Conservation (phyloP, 2,888 invertebrate genomes). For the Pterostichus madidus region DNA sequence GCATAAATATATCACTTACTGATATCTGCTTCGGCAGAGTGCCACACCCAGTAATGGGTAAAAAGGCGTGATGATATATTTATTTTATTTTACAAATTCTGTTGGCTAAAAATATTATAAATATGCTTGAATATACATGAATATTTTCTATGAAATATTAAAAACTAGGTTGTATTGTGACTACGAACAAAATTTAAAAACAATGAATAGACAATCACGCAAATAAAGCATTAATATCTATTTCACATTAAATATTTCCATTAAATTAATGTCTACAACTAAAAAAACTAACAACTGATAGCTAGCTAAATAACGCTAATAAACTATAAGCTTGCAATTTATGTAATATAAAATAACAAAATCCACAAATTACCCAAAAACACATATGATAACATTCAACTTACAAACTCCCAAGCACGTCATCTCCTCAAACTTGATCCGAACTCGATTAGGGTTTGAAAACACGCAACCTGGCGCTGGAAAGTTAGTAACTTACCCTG, state of each 20-base stretch:
- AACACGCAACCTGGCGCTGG: slow-evolving; percentile 5
- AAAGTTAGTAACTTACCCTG: background rate
- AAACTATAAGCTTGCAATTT: slow-evolving; percentile 14
- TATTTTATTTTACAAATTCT: no score
- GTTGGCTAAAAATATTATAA: no score
- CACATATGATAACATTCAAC: background rate
- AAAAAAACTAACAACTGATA: slow-evolving; percentile 3
- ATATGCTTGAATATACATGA: no score
- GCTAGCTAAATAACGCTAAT: background rate
- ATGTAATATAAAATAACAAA: no score
- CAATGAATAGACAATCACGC: slow-evolving; percentile 3
- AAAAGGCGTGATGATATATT: no score
- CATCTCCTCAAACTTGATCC: background rate
- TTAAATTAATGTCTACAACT: background rate
- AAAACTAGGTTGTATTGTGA: no score
- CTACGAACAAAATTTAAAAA: background rate
- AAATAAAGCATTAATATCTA: slow-evolving; percentile 12
- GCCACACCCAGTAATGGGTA: no score
- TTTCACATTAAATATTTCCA: background rate
- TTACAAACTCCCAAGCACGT: background rate
- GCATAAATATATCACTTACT: no score
- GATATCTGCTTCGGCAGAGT: no score
- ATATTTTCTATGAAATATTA: no score
- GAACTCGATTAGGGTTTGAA: slow-evolving; percentile 17
- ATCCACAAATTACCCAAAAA: background rate